These are phyloP conservation scores for Drosophila ochracea DNA, from an alignment of 2,888 invertebrate genomes.

Conservation along the genomic window DNA sequence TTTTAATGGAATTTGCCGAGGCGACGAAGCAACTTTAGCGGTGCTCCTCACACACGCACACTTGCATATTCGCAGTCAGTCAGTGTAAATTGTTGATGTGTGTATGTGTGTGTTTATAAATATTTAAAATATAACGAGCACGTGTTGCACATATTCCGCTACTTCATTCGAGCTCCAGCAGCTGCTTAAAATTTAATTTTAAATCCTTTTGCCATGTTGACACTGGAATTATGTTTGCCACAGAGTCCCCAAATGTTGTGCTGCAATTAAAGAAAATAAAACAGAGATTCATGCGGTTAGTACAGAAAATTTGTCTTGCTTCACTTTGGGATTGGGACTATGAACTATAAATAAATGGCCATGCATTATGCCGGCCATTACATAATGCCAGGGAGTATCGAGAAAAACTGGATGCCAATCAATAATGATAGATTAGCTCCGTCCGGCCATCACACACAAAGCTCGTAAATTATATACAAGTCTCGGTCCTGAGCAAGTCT, in stretches of 20 bases:
- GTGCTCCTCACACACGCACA: conserved; percentile 16
- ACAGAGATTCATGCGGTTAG: conserved; percentile 47
- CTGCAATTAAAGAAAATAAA: conserved; percentile 62
- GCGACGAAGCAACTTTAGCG: conserved; percentile 56
- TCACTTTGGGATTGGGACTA: conserved; percentile 34
- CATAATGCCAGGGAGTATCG: conserved; percentile 41
- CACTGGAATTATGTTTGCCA: conserved; percentile 7
- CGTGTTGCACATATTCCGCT: conserved; percentile 70
- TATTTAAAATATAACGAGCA: conserved; percentile 73
- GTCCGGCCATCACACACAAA: conserved; percentile 37
- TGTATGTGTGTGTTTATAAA: conserved; percentile 60
- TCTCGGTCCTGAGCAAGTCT: conserved; percentile 1
- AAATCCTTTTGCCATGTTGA: conserved; percentile 58
- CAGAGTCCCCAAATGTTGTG: conserved; percentile 18
- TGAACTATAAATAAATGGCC: conserved; percentile 67
- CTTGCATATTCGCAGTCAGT: neutral
- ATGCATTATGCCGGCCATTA: conserved; percentile 62
- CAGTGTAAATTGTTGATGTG: neutral
- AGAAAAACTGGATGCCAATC: conserved; percentile 65
- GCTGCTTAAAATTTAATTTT: conserved; percentile 56
- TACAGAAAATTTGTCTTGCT: conserved; percentile 23
- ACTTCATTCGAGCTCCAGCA: conserved; percentile 7
- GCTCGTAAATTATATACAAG: conserved; percentile 62
- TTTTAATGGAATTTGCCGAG: conserved; percentile 73
- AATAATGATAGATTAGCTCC: conserved; percentile 77